These are phyloP conservation scores for Brachionus angularis DNA, from an alignment of 1,140 invertebrate species.

Conservation along the genomic window DNA sequence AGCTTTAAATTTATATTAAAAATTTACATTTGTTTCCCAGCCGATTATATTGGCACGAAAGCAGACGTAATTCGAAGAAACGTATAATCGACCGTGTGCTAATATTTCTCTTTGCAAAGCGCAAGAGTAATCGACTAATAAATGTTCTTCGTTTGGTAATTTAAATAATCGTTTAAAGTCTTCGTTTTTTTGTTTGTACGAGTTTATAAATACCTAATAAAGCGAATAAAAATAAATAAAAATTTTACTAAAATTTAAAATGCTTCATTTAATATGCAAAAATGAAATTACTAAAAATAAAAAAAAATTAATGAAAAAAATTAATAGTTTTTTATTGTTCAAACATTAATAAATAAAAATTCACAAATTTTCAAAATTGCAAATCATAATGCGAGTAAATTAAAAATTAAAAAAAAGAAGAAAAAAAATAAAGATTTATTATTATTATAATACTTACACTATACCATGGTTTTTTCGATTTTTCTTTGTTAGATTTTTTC, in stretches of 20 bases:
- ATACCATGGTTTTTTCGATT: slow-evolving; percentile 38
- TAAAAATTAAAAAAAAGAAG: background rate
- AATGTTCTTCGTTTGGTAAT: slow-evolving; percentile 78
- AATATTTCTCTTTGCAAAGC: slow-evolving; percentile 89
- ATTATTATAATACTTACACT: slow-evolving; percentile 40
- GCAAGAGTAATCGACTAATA: slow-evolving; percentile 71
- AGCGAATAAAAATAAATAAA: background rate
- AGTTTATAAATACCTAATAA: slow-evolving; percentile 35
- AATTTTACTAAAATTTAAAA: background rate
- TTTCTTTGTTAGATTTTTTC: slow-evolving; percentile 13
- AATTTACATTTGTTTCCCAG: slow-evolving; percentile 74
- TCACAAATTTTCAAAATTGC: background rate
- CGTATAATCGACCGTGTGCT: slow-evolving; percentile 82
- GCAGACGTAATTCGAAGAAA: slow-evolving; percentile 85
- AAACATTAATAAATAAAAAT: too few relatives aligned
- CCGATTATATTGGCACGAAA: slow-evolving; percentile 92
- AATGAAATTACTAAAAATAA: too few relatives aligned
- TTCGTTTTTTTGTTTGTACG: slow-evolving; percentile 64
- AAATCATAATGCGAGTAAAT: background rate
- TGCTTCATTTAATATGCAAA: background rate
- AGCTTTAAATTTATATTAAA: background rate
- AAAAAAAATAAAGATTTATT: background rate
- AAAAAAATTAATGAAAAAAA: too few relatives aligned
- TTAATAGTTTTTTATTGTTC: too few relatives aligned
- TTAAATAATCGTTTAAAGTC: slow-evolving; percentile 89